Evolutionary conservation across 37 sponge, comb jelly and placozoan genomes (phyloP).

Genomic region (Aplysina aerophoba): DNA sequence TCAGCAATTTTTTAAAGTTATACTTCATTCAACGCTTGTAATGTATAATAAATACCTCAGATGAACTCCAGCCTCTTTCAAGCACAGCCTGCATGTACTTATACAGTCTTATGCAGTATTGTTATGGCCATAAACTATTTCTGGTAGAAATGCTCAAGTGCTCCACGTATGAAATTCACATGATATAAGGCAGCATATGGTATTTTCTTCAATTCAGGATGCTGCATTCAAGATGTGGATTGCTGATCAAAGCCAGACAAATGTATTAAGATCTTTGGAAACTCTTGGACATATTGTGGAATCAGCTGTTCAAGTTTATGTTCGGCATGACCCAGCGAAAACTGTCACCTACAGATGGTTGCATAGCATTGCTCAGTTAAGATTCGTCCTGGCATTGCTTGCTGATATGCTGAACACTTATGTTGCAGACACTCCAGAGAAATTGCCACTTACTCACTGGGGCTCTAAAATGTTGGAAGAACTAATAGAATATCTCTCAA

Average conservation of each 20-base stretch:
- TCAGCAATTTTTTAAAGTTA: too few species aligned
- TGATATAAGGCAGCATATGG: background rate
- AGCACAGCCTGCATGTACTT: too few species aligned
- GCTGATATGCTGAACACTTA: constrained; percentile 35
- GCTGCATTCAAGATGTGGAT: constrained; percentile 36
- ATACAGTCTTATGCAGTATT: too few species aligned
- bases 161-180: too few species aligned
- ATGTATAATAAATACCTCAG: too few species aligned
- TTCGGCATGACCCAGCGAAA: background rate
- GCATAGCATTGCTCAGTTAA: constrained; percentile 56
- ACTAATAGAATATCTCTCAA: constrained; percentile 6
- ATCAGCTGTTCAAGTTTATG: background rate
- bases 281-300: constrained; percentile 31
- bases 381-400: constrained; percentile 48
- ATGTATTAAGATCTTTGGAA: background rate
- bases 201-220: constrained; percentile 38
- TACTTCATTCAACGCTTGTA: too few species aligned
- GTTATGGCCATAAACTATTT: too few species aligned
- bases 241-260: background rate
- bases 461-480: constrained; percentile 21
- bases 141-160: too few species aligned
- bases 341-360: constrained; percentile 37
- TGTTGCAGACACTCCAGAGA: background rate
- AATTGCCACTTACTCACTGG: constrained; percentile 17
- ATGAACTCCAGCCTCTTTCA: too few species aligned